Percentiles rank a stretch among this genome's conserved stretches.
phyloP scores from a whole-genome alignment of 2,113 vertebrate species.

The Cathartes aura region DNA sequence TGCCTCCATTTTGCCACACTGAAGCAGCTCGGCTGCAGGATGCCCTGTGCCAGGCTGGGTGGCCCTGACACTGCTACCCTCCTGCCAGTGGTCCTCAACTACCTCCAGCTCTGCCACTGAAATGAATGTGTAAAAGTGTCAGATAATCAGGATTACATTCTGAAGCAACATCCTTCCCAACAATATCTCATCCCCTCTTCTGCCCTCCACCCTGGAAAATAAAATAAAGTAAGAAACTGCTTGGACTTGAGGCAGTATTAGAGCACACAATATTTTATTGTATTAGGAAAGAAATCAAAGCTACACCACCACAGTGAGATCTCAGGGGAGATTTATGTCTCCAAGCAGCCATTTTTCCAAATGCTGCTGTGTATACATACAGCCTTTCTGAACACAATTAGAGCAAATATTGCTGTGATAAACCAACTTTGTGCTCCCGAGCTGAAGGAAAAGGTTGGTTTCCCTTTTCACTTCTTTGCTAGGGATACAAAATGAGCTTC shows the following conservation, averaged over 20 bases:
- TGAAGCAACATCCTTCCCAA: background rate
- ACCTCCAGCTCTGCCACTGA: background rate
- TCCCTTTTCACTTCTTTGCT: background rate
- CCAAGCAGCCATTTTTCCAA: conserved; percentile 27
- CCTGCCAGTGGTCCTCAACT: background rate
- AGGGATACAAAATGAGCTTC: background rate
- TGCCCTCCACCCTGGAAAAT: background rate
- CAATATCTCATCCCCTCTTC: background rate
- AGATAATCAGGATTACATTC: background rate
- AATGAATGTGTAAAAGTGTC: background rate
- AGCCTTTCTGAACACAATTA: background rate
- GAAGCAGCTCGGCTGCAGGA: background rate
- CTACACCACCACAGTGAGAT: background rate
- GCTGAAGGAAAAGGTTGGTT: background rate
- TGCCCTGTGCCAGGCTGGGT: background rate
- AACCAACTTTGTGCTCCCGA: background rate
- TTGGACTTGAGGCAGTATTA: background rate
- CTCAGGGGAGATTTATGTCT: background rate
- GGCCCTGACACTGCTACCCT: background rate
- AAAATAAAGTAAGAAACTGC: background rate
- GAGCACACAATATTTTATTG: background rate
- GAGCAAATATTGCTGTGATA: background rate
- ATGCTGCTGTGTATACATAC: background rate
- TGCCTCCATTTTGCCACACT: conserved; percentile 24
- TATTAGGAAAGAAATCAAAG: background rate